Percentiles rank a stretch among this genome's conserved stretches.
These are phyloP conservation scores for Rhabdophis nuchalis DNA, from an alignment of 2,797 vertebrate species.

Conservation along the genomic window DNA sequence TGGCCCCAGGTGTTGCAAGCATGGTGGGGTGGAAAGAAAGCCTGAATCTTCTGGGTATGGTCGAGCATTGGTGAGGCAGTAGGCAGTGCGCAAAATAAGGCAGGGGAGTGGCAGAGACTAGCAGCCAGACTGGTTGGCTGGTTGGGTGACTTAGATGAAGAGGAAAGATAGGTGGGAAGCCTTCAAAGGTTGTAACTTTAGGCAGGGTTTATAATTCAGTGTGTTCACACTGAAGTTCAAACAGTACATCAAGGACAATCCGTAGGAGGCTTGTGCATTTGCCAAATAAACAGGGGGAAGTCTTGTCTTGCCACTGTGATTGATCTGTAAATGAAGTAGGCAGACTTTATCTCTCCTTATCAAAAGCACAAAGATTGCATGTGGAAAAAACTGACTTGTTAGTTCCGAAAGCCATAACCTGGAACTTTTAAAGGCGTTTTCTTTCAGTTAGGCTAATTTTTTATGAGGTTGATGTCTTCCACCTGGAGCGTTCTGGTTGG, in stretches of 20 bases:
- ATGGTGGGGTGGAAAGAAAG: not conserved
- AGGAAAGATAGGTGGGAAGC: not conserved
- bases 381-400: not conserved
- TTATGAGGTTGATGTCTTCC: not conserved
- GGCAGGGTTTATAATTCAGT: not conserved
- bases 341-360: not conserved
- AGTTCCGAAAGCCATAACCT: not conserved
- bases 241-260: not conserved
- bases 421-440: not conserved
- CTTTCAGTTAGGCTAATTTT: not conserved
- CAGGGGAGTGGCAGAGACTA: not conserved
- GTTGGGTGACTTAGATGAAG: not conserved
- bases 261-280: not conserved
- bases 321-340: not conserved
- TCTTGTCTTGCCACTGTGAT: not conserved
- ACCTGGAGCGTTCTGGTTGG: not conserved
- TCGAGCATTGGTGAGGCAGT: not conserved
- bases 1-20: not conserved
- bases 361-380: not conserved
- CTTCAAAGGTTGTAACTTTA: not conserved
- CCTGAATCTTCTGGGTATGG: not conserved
- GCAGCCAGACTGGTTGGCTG: not conserved
- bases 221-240: not conserved
- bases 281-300: not conserved
- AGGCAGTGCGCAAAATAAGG: not conserved